phyloP scores from a whole-genome alignment of 2,113 vertebrate species.

The Oceanites oceanicus region DNA sequence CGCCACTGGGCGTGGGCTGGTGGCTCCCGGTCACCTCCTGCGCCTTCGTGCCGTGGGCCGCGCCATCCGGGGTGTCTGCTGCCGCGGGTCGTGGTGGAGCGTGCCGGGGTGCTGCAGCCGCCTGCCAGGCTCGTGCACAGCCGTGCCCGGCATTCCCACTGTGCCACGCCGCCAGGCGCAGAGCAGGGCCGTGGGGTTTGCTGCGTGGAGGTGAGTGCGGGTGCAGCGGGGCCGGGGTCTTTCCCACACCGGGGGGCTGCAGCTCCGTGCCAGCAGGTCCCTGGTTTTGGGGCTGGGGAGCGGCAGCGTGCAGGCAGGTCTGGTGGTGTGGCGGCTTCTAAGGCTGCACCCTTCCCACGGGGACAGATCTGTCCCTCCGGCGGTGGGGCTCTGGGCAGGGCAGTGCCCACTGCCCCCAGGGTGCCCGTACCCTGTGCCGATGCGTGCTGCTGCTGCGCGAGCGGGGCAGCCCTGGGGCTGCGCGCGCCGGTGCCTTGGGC shows the following conservation, averaged over 20 bases:
- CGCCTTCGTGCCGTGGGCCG: rapidly evolving
- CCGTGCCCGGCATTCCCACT: no score
- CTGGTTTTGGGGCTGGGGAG: background rate
- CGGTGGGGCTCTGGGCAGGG: no score
- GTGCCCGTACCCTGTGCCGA: rapidly evolving
- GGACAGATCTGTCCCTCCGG: background rate
- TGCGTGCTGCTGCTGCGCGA: rapidly evolving
- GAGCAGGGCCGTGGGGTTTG: background rate
- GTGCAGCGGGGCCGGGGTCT: background rate
- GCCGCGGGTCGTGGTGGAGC: rapidly evolving
- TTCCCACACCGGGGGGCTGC: background rate
- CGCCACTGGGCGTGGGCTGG: rapidly evolving
- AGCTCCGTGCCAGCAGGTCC: rapidly evolving
- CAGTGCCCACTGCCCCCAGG: rapidly evolving
- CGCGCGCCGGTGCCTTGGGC: rapidly evolving
- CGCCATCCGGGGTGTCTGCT: rapidly evolving
- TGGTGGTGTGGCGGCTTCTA: background rate
- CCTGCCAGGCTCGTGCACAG: background rate
- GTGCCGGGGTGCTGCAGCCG: rapidly evolving
- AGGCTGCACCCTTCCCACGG: rapidly evolving
- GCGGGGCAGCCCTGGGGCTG: background rate
- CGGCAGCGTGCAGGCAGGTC: background rate
- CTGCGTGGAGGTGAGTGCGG: no score
- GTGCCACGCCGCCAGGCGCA: background rate
- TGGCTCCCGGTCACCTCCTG: background rate